Base-by-base conservation (phyloP, 2,888 invertebrate genomes). In the Andrena praecox region DNA sequence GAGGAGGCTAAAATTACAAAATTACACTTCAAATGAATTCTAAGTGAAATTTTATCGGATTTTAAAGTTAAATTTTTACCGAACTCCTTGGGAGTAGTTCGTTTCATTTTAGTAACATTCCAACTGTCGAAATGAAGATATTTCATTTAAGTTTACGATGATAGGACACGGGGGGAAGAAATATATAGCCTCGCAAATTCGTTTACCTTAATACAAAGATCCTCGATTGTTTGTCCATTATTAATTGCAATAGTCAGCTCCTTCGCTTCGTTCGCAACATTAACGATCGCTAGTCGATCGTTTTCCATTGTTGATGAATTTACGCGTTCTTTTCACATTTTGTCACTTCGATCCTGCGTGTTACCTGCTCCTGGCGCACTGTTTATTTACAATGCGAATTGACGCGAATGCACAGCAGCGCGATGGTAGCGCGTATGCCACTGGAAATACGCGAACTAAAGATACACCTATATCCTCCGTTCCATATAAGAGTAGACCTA, bases 171-270 rank as follows among this genome's bases (percentile, higher is more conserved):
- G 10, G 10, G 10, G 27, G 7, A 64, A 33, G 20, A n/a, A 8
- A 73, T 50, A 16, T 10, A 56, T 42, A 60, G 8, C 12, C 24
- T 12, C 35, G 20, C 0, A 42, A 64, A 56, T 24, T 42, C 10
- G 2, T 31, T 54, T 56, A 93, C 93, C 90, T 93, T 92, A n/a
- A 93, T 90, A 73, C 93, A 93, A n/a, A 93, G 85, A 86, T 93
- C 92, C 72, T 94, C 93, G 0, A 90, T 87, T 27, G 92, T 91
- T 77, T 88, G 89, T 66, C 90, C 92, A 27, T 83, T 69, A 1
- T 75, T 75, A 77, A 90, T 90, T 24, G 91, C n/a, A 24, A 93
- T 52, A 48, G 87, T 91, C 8, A 93, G 68, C 64, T 91, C 85
- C 80, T 93, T 93, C 20, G 88, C 84, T 62, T 93, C 93, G 3